Evolutionary conservation across 37 sponge, comb jelly and placozoan species (phyloP), one percentile per base, ranked within the genome.

Genomic region (Mnemiopsis leidyi): DNA sequence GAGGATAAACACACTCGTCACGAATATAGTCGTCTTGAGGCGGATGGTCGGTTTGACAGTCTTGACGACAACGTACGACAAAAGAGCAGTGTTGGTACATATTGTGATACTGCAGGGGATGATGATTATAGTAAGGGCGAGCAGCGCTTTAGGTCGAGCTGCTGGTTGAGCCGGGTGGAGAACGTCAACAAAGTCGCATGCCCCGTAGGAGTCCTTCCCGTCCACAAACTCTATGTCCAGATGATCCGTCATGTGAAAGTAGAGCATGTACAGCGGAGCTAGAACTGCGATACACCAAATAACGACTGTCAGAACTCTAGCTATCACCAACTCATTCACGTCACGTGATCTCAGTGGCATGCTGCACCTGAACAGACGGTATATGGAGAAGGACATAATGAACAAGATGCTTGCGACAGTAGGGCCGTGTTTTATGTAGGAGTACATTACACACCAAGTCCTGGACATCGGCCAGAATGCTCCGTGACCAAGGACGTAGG

Each of bases 371-470:
- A 29, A 71, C 75, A 71, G 75, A 7, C 75, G 7, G 75, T 71
- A 71, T 13, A 71, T n/a, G 25, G 75, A 71, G 75, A 71, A 71
- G 20, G n/a, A 23, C 75, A 71, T 71, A 18, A 71, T 71, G 75
- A 71, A 18, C n/a, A 71, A 18, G 75, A 71, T 71, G 75, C 30
- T 71, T 3, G 75, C 75, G 20, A 29, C 30, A 2, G 75, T 18
- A 5, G 75, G 75, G 30, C 75, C 75, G 75, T 71, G 75, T 71
- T 71, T 71, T 71, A 71, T 71, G 75, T 71, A 71, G 30, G 30
- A 29, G 75, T 71, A 71, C n/a, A 71, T 13, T 3, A 71, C 30
- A 28, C 75, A 71, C 75, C 75, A 71, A 7, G 75, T 71, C n/a
- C 20, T 13, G 30, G 75, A 71, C 75, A 71, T n/a, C 21, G 75